Conservation (phyloP, 2,888 invertebrate species). For the Lepidonotus clava region DNA sequence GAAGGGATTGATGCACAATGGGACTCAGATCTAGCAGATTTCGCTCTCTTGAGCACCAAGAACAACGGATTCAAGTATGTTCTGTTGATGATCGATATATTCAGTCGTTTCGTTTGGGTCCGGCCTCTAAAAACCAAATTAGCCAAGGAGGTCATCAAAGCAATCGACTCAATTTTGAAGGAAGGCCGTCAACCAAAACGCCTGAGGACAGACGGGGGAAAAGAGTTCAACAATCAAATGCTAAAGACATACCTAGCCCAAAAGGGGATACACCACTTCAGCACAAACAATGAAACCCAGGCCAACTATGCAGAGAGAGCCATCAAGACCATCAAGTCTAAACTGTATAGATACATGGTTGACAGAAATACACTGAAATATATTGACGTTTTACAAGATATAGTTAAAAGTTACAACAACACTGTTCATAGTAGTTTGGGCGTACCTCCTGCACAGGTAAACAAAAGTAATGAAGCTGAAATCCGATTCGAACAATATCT, state of each 20-base stretch:
- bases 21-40: constrained; percentile 22
- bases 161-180: neutral
- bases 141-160: constrained; percentile 4
- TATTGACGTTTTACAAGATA: constrained; percentile 25
- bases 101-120: constrained; percentile 28
- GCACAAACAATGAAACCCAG: neutral
- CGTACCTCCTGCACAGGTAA: neutral
- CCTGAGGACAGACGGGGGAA: constrained; percentile 10
- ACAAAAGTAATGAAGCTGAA: constrained; percentile 5
- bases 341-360: constrained; percentile 16
- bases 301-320: constrained; percentile 16
- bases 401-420: constrained; percentile 28
- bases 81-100: constrained; percentile 4
- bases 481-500: constrained; percentile 11
- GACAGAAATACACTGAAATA: neutral
- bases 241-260: neutral
- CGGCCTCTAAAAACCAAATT: constrained; percentile 30
- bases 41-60: neutral
- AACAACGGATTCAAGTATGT: constrained; percentile 43
- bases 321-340: constrained; percentile 30
- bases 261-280: neutral
- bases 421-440: constrained; percentile 6
- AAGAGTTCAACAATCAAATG: neutral
- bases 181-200: constrained; percentile 12
- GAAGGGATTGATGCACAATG: constrained; percentile 26